Conservation (phyloP, 2,888 invertebrate genomes). For the Idaea biselata region DNA sequence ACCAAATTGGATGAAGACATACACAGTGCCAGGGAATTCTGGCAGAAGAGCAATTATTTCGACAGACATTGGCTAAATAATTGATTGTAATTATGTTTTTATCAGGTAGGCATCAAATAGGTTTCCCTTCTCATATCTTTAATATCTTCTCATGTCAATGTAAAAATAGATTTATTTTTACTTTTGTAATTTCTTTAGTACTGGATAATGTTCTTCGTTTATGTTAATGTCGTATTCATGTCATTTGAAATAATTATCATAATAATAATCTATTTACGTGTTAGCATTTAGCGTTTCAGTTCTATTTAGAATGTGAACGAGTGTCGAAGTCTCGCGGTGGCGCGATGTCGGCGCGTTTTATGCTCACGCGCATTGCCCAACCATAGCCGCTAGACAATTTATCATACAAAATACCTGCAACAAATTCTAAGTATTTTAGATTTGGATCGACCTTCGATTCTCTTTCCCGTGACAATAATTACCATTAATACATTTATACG, state of each 20-base stretch:
- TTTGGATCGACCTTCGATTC: constrained; percentile 36
- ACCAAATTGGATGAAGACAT: constrained; percentile 17
- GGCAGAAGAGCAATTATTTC: constrained; percentile 24
- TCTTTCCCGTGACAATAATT: constrained; percentile 52
- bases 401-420: constrained; percentile 49
- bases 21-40: constrained; percentile 30
- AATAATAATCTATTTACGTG: constrained; percentile 40
- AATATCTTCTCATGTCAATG: no score
- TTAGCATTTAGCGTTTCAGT: constrained; percentile 55
- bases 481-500: constrained; percentile 25
- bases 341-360: constrained; percentile 38
- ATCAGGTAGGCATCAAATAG: neutral
- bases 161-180: no score
- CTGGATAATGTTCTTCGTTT: no score
- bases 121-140: no score
- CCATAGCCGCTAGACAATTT: constrained; percentile 48
- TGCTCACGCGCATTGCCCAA: constrained; percentile 47
- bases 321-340: neutral
- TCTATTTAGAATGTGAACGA: constrained; percentile 37
- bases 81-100: neutral
- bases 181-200: no score
- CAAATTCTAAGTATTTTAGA: constrained; percentile 26
- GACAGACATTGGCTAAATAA: constrained; percentile 17
- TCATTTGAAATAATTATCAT: neutral
- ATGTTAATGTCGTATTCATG: neutral